Evolutionary conservation across 2,113 vertebrate genomes (phyloP).

Genomic region (Eretmodus cyanostictus): DNA sequence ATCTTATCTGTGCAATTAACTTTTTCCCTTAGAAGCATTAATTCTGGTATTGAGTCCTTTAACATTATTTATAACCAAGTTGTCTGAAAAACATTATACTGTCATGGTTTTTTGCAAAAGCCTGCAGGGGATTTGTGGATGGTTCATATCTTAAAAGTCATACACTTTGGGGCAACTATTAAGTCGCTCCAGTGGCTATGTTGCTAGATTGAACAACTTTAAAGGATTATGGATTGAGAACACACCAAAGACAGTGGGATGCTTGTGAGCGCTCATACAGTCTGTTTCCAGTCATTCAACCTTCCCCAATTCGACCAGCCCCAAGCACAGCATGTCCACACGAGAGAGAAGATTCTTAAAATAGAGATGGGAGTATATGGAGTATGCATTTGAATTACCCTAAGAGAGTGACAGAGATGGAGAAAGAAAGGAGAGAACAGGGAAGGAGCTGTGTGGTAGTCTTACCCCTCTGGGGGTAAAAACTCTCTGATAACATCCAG

Average conservation of each 20-base stretch:
- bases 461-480: conserved; percentile 26
- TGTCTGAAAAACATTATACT: conserved; percentile 6
- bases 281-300: conserved; percentile 46
- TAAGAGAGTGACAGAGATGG: conserved; percentile 47
- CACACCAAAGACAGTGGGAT: neutral
- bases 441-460: conserved; percentile 11
- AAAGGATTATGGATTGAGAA: conserved; percentile 26
- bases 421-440: conserved; percentile 33
- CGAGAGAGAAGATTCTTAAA: conserved; percentile 51
- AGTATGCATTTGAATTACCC: conserved; percentile 50
- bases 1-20: neutral
- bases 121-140: conserved; percentile 1
- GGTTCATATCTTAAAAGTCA: conserved; percentile 1
- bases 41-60: neutral
- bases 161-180: neutral
- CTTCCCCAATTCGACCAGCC: conserved; percentile 44
- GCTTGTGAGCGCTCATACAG: neutral
- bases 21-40: neutral
- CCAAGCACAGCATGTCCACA: conserved; percentile 22
- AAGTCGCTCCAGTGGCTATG: neutral
- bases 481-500: conserved; percentile 53
- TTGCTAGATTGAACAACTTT: conserved; percentile 18
- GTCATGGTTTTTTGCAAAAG: conserved; percentile 2
- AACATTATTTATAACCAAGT: conserved; percentile 30
- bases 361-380: conserved; percentile 40